Evolutionary conservation across 2,113 vertebrate species (phyloP), one percentile per base, ranked within the genome.

Genomic region (Zosterops borbonicus): DNA sequence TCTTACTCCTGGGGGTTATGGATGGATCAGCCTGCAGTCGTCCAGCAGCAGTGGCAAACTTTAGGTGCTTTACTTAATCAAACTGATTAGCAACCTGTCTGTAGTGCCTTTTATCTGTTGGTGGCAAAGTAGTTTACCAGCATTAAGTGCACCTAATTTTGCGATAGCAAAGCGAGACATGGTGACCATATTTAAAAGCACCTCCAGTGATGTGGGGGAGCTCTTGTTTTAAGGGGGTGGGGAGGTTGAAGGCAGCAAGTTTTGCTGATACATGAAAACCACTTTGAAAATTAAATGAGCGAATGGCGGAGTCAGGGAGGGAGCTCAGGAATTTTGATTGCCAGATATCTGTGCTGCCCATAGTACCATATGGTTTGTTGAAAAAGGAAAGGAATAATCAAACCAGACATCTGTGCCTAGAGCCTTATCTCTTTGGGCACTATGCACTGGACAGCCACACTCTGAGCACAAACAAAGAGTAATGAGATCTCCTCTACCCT

Each of bases 261-360:
- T 75, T 89, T 95, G 92, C 89, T 94, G 80, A 95, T 87, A 76
- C 80, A 92, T 49, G 62, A 64, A 87, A 95, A 89, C 37, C 0
- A 0, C 83, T 79, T 56, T 75, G 92, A 71, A 94, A 94, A 89
- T 87, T 83, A 92, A 92, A 83, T 35, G 69, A 89, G 59, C 0
- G 0, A 89, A 83, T 28, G 58, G 83, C 0, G 0, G 91, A 92
- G 86, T 60, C 76, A 78, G 52, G 86, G 89, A 97, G 60, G 52
- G 76, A 92, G 80, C 94, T 92, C 76, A 82, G 94, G 95, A 97
- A 97, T 97, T 94, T 25, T 94, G 95, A 95, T 79, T 91, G 87
- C 74, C 87, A 95, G 74, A 86, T 97, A 95, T 95, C 94, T 91
- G 83, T 63, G 73, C 87, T 76, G 87, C 80, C 89, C 7, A 0